Percentiles rank a stretch among this genome's conserved stretches.
Evolutionary conservation across 2,113 vertebrate species (phyloP).

Genomic region (Egretta garzetta): DNA sequence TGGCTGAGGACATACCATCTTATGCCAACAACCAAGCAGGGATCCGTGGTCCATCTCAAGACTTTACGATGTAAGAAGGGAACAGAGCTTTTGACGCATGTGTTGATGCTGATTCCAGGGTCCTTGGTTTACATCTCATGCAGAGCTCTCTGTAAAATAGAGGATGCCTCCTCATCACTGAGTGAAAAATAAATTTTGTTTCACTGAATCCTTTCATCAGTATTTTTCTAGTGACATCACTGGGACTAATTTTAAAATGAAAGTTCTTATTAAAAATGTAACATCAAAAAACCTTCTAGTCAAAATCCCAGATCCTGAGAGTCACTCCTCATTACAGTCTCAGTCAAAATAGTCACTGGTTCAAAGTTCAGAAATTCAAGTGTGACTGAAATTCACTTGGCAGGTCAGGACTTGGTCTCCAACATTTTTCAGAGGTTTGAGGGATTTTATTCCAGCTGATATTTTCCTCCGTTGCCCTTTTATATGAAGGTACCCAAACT

Average conservation of each 20-base stretch:
- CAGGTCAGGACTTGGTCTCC: not conserved
- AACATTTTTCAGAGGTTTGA: not conserved
- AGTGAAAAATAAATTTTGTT: not conserved
- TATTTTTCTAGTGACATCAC: not conserved
- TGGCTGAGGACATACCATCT: not conserved
- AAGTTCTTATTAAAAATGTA: not conserved
- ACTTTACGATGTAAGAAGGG: not conserved
- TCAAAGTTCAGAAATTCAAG: not conserved
- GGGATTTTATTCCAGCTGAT: not conserved
- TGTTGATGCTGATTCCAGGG: not conserved
- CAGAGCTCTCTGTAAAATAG: not conserved
- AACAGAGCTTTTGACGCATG: not conserved
- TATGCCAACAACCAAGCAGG: not conserved
- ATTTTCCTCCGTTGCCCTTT: not conserved
- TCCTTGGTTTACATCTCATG: not conserved
- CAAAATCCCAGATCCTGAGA: not conserved
- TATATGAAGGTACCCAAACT: not conserved
- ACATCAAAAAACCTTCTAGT: not conserved
- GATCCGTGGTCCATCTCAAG: not conserved
- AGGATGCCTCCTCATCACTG: not conserved
- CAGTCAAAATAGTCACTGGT: not conserved
- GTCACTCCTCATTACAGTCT: not conserved
- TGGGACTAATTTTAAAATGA: not conserved
- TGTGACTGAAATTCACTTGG: not conserved
- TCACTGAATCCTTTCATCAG: not conserved